Percentiles rank a stretch among this genome's conserved stretches.
phyloP scores from a whole-genome alignment of 2,797 vertebrate species.

The Pelodytes ibericus region DNA sequence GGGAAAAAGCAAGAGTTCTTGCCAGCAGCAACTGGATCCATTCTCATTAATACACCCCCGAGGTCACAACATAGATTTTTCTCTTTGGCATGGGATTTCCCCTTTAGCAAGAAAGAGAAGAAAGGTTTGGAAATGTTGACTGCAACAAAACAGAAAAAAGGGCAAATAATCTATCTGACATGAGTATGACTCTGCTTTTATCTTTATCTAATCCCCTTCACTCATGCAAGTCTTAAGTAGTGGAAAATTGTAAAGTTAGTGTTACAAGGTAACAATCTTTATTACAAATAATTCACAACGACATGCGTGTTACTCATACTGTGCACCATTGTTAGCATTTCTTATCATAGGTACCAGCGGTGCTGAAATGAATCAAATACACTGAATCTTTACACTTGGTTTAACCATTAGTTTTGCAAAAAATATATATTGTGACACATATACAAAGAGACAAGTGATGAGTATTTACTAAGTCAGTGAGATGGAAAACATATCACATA shows the following conservation, averaged over 20 bases:
- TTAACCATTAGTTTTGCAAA: no score
- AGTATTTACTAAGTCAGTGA: no score
- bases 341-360: slow-evolving; percentile 29
- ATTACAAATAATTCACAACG: slow-evolving; percentile 17
- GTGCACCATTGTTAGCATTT: slow-evolving; percentile 40
- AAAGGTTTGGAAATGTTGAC: no score
- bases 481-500: no score
- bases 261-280: slow-evolving; percentile 46
- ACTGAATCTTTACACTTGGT: neutral
- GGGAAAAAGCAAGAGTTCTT: no score
- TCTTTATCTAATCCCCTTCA: neutral
- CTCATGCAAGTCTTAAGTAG: slow-evolving; percentile 9
- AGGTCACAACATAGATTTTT: neutral
- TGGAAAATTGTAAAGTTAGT: slow-evolving; percentile 4
- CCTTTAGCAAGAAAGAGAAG: no score
- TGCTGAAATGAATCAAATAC: slow-evolving; percentile 23
- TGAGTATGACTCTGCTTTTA: slow-evolving; percentile 1
- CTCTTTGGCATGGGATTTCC: no score
- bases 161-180: neutral
- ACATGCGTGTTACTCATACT: slow-evolving; percentile 28
- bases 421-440: no score
- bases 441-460: no score
- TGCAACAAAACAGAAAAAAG: neutral
- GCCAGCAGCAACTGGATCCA: neutral
- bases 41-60: neutral